Percentiles rank a stretch among this genome's conserved stretches.
phyloP scores from a whole-genome alignment of 2,888 invertebrate genomes.

The Gymnoscelis rufifasciata region DNA sequence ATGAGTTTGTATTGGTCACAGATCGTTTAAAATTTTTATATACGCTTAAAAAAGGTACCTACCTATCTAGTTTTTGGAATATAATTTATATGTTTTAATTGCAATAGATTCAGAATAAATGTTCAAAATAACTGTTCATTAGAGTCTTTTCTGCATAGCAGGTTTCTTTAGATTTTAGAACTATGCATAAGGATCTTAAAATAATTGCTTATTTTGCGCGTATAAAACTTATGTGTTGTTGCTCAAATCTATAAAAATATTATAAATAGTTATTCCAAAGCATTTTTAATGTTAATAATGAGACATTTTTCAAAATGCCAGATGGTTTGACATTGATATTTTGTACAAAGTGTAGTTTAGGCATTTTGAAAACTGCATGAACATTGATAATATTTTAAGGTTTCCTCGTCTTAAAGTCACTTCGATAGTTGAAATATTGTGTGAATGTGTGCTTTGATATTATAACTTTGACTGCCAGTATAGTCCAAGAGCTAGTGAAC shows the following conservation, averaged over 20 bases:
- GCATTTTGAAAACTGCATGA: conserved; percentile 5
- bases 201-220: conserved; percentile 6
- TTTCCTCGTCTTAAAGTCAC: conserved; percentile 34
- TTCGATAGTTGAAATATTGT: conserved; percentile 28
- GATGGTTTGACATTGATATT: no score
- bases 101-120: no score
- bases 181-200: neutral
- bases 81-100: no score
- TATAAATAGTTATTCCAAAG: conserved; percentile 45
- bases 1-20: conserved; percentile 27
- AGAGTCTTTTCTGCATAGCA: neutral
- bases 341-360: neutral
- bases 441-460: conserved; percentile 25
- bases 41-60: no score
- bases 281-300: conserved; percentile 43
- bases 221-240: neutral
- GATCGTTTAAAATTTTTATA: neutral
- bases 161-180: neutral
- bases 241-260: conserved; percentile 1
- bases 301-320: neutral
- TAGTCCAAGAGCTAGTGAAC: no score
- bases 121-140: no score
- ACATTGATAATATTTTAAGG: conserved; percentile 18
- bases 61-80: no score
- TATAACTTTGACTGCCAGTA: conserved; percentile 45